Conservation (phyloP, 2,797 vertebrate genomes). For the Galagoides demidoff region DNA sequence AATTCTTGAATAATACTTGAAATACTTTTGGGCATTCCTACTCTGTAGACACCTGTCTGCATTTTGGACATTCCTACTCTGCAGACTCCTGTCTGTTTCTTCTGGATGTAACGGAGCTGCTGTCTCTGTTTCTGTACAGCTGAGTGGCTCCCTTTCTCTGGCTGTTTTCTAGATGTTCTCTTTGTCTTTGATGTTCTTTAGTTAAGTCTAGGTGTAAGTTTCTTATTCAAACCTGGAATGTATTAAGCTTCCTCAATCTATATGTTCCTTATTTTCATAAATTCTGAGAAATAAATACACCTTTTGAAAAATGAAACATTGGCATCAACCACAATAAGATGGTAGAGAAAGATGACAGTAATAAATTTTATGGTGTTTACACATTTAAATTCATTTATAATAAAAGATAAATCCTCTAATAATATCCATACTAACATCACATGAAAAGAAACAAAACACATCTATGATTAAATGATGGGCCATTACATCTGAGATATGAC, state of each 20-base stretch:
- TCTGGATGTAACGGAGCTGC: neutral
- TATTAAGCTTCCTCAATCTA: neutral
- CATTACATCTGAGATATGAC: neutral
- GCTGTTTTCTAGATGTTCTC: neutral
- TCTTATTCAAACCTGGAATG: constrained; percentile 13
- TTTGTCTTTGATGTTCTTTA: neutral
- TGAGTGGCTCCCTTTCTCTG: neutral
- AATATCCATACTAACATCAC: neutral
- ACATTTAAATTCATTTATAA: constrained; percentile 32
- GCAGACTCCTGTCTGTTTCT: neutral
- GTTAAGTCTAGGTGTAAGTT: neutral
- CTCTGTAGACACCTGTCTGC: neutral
- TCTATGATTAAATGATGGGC: neutral
- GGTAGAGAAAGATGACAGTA: neutral
- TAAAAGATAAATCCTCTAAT: neutral
- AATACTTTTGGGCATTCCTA: neutral
- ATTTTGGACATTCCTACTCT: neutral
- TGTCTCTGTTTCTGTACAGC: neutral
- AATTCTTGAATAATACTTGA: neutral
- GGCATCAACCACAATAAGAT: neutral
- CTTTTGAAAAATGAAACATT: constrained; percentile 21
- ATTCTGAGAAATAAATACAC: neutral
- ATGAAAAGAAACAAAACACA: neutral
- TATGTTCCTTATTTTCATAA: neutral
- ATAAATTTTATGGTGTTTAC: neutral